These are phyloP conservation scores for Limenitis camilla DNA, from an alignment of 2,888 invertebrate genomes.

Conservation along the genomic window DNA sequence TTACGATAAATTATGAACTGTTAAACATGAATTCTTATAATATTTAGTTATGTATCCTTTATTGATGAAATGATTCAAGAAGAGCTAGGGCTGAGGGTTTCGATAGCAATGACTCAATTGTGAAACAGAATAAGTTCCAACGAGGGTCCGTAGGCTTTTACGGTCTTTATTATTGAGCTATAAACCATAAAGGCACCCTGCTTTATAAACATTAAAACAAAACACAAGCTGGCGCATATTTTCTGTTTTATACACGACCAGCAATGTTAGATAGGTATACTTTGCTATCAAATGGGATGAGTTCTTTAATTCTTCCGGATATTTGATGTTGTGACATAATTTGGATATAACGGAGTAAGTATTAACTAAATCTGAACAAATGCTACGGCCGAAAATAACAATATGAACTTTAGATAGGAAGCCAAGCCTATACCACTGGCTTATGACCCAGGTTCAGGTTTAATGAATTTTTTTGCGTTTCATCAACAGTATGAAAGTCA, in stretches of 20 bases:
- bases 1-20: too few relatives aligned
- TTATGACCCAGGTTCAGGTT: too few relatives aligned
- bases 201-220: constrained; percentile 61
- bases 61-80: constrained; percentile 45
- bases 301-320: constrained; percentile 41
- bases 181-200: constrained; percentile 62
- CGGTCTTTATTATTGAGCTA: constrained; percentile 63
- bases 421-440: too few relatives aligned
- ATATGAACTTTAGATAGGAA: too few relatives aligned
- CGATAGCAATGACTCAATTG: constrained; percentile 53
- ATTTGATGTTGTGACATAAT: constrained; percentile 19
- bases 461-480: too few relatives aligned
- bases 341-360: background rate
- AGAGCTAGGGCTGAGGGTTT: constrained; percentile 44
- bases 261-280: constrained; percentile 35
- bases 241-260: constrained; percentile 54
- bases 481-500: too few relatives aligned
- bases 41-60: too few relatives aligned
- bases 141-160: constrained; percentile 55
- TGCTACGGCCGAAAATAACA: too few relatives aligned
- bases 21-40: too few relatives aligned
- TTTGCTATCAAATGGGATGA: constrained; percentile 43
- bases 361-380: constrained; percentile 1
- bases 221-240: constrained; percentile 53
- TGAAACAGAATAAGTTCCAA: constrained; percentile 45